These are phyloP conservation scores for Tringa solitaria DNA, from an alignment of 2,113 vertebrate species.

Conservation along the genomic window DNA sequence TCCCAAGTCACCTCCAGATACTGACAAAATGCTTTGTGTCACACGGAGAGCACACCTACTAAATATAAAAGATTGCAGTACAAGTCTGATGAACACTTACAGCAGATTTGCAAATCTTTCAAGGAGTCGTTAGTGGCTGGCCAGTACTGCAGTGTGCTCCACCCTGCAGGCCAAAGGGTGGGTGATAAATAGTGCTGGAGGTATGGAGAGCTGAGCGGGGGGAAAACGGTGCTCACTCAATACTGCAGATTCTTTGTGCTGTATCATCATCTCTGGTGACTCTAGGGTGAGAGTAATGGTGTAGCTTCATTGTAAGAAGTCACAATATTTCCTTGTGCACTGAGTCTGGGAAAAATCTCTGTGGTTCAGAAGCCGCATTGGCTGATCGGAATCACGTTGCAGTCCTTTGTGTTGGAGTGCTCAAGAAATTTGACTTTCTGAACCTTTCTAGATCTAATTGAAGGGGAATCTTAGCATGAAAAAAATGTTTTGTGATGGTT, in stretches of 20 bases:
- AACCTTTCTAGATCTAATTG: neutral
- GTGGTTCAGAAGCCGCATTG: neutral
- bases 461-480: neutral
- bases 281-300: neutral
- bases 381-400: neutral
- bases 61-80: neutral
- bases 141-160: neutral
- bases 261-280: neutral
- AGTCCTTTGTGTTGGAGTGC: neutral
- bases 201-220: neutral
- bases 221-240: neutral
- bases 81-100: neutral
- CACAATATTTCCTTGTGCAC: neutral
- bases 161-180: neutral
- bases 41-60: neutral
- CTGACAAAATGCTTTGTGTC: neutral
- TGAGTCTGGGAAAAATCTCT: neutral
- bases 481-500: neutral
- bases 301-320: neutral
- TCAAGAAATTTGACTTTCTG: neutral
- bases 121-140: accelerated
- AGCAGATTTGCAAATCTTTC: neutral
- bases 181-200: neutral
- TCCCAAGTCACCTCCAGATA: neutral
- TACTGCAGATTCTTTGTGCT: neutral